These are phyloP conservation scores for Calameuta pallipes DNA, from an alignment of 2,888 invertebrate genomes.

Conservation along the genomic window DNA sequence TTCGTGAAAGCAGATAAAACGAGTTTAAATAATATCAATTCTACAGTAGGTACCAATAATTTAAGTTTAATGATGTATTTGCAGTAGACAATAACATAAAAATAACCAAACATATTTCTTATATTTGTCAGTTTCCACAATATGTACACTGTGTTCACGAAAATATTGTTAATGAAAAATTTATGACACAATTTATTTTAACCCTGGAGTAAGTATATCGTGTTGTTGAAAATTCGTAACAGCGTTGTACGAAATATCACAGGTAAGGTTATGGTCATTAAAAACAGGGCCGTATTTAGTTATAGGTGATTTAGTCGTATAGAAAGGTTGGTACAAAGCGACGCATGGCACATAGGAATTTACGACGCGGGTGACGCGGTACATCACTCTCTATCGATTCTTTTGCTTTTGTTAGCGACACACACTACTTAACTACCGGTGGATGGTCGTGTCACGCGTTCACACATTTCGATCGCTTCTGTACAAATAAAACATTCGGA, in stretches of 20 bases:
- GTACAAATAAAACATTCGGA: too few species aligned
- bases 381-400: neutral
- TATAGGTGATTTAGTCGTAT: neutral
- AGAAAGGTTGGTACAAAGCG: neutral
- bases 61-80: too few species aligned
- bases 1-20: neutral
- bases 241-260: neutral
- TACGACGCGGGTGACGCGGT: neutral
- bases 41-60: neutral
- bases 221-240: neutral
- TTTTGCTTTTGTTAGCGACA: neutral
- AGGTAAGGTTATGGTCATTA: neutral
- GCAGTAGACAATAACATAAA: neutral
- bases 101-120: neutral
- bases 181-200: neutral
- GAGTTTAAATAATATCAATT: neutral
- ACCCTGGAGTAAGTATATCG: slow-evolving; percentile 5
- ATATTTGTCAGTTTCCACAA: neutral
- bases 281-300: neutral
- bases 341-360: neutral
- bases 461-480: too few species aligned
- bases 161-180: neutral
- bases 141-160: neutral
- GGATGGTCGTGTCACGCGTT: too few species aligned
- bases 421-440: too few species aligned